Base-by-base conservation (phyloP, 2,113 vertebrate genomes). In the Eleginops maclovinus region DNA sequence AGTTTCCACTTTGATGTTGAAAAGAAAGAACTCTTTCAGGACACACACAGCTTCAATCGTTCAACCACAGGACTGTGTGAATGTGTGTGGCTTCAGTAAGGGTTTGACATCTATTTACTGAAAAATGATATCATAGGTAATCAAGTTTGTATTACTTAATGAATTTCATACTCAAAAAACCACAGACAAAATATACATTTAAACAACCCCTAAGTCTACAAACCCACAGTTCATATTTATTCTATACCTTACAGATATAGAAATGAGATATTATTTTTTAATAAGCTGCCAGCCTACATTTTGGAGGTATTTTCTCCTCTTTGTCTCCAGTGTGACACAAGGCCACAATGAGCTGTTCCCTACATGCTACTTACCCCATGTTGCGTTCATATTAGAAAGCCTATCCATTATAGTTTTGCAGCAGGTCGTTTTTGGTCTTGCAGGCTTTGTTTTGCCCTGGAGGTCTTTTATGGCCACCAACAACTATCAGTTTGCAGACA, bases 1-100 rank as follows among this genome's bases (percentile, higher is more conserved):
- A 73, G 67, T 83, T 87, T 77, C 41, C 59, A 46, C 83, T 86
- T 88, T 91, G 79, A 85, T 83, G 86, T 79, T 76, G 67, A 50
- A 85, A 49, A 73, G 66, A 75, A 47, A 73, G 44, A 75, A 72
- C 21, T 77, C 61, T 82, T 75, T 67, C 47, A 75, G 78, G 66
- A 86, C 75, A 67, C 66, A 73, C 3, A 9, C 14, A 47, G 47
- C 2, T 26, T 70, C 71, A 71, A 24, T 78, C 73, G 56, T 36
- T 65, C 64, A 67, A 15, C 50, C 31, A 9, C 16, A 59, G 31
- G 9, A 9, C 74, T 67, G 31, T 54, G 51, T 19, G 22, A 47
- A 44, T 36, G 56, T 68, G 24, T 73, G 50, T 36, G 55, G n/a
- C 26, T 67, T 62, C 21, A 68, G 14, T 17, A 26, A 13, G 6